Base-by-base conservation (phyloP, 2,888 invertebrate genomes). In the Xestia c-nigrum region DNA sequence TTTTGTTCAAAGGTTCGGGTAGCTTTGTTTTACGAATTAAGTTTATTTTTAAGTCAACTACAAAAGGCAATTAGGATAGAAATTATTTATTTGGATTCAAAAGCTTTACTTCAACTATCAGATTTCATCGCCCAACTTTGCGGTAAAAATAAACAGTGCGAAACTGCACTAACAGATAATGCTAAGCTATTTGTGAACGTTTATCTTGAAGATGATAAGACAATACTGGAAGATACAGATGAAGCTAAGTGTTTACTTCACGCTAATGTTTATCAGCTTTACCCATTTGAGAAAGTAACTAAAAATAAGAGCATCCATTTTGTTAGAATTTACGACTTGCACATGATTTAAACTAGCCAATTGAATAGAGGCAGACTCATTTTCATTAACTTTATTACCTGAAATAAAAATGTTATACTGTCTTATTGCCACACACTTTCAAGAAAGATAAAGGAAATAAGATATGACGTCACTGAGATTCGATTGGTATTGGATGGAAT, bases 121-220 rank as follows among this genome's bases (percentile, higher is more conserved):
- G 16, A 38, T 65, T 38, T 24, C 19, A 52, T 57, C 31, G 14
- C 1, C 4, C 38, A 31, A 65, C 19, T 63, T 47, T 14, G 55
- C 31, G 31, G 31, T 50, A 21, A 31, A 43, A 38, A 19, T 59
- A 82, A 46, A 40, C 43, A 69, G n/a, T 38, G 70, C 46, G 31
- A 50, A 75, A 50, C 40, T 64, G 76, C 76, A 68, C 50, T 46
- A 50, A 19, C 38, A 68, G 68, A 85, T 85, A 85, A 76, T 59
- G 24, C 61, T 84, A 68, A 74, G 74, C 69, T 72, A 64, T 86
- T 83, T 70, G 76, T 70, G 31, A 46, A 52, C 7, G 55, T 52
- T 64, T 72, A 84, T 74, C 85, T 81, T 72, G 14, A 52, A 61
- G 52, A 74, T 72, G 79, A 85, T 83, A 83, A 75, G 47, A 70